Evolutionary conservation across 2,113 vertebrate genomes (phyloP).

Genomic region (Sprattus sprattus): DNA sequence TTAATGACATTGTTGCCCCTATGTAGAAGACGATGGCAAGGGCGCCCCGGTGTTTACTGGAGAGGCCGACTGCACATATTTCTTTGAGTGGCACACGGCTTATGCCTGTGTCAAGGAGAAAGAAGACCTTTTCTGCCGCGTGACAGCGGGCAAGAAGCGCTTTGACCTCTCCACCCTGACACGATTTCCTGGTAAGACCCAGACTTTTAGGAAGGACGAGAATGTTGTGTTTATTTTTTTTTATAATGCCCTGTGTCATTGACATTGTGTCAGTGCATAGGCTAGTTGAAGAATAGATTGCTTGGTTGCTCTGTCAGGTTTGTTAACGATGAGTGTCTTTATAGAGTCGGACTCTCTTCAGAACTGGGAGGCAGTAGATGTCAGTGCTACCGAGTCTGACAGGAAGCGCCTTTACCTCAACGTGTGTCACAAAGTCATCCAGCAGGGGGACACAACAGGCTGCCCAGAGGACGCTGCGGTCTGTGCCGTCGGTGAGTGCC

Average conservation of each 20-base stretch:
- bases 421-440: slow-evolving; percentile 83
- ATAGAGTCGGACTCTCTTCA: slow-evolving; percentile 68
- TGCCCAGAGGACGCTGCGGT: slow-evolving; percentile 79
- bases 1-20: not conserved
- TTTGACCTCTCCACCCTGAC: slow-evolving; percentile 86
- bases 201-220: not conserved
- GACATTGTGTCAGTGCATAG: too few relatives aligned
- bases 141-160: slow-evolving; percentile 73
- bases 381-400: slow-evolving; percentile 58
- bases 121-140: slow-evolving; percentile 82
- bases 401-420: slow-evolving; percentile 82
- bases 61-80: slow-evolving; percentile 93
- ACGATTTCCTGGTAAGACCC: slow-evolving; percentile 76
- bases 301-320: too few relatives aligned
- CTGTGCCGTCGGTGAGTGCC: slow-evolving; percentile 86
- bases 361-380: slow-evolving; percentile 90
- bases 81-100: slow-evolving; percentile 88
- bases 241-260: too few relatives aligned
- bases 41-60: slow-evolving; percentile 81
- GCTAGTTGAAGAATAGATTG: too few relatives aligned
- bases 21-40: slow-evolving; percentile 66
- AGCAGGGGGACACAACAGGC: slow-evolving; percentile 62
- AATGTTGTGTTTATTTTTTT: too few relatives aligned
- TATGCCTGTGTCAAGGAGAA: slow-evolving; percentile 87
- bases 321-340: slow-evolving; percentile 25